Percentiles rank a stretch among this genome's conserved stretches.
phyloP scores from a whole-genome alignment of 2,797 vertebrate genomes.

The Manis crassicaudata region DNA sequence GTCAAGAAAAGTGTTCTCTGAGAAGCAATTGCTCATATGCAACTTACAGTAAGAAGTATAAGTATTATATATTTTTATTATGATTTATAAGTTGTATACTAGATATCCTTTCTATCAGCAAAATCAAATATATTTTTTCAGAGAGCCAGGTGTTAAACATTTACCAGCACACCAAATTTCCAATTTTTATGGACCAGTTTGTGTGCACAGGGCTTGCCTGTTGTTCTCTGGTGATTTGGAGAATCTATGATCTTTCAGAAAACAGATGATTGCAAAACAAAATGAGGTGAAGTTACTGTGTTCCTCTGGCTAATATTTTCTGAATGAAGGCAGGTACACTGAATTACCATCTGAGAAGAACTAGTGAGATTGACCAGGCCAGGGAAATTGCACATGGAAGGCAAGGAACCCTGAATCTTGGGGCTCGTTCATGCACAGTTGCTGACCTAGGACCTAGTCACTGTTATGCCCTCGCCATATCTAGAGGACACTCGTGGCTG shows the following conservation, averaged over 20 bases:
- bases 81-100: not conserved
- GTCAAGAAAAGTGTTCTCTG: not conserved
- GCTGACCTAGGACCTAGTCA: not conserved
- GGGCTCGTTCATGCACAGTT: not conserved
- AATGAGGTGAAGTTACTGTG: not conserved
- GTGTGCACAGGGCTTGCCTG: not conserved
- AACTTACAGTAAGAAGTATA: not conserved
- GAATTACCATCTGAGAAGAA: not conserved
- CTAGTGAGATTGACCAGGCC: not conserved
- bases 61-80: not conserved
- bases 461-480: not conserved
- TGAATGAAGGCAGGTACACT: not conserved
- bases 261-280: not conserved
- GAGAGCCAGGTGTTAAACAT: not conserved
- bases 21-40: not conserved
- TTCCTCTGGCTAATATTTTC: conserved; percentile 28
- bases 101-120: not conserved
- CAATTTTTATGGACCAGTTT: not conserved
- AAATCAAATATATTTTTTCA: not conserved
- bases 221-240: not conserved
- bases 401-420: not conserved
- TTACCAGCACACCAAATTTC: not conserved
- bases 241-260: not conserved
- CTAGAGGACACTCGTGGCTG: not conserved
- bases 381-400: not conserved